Conservation (phyloP, 1,140 invertebrate genomes). For the Schlechtendalia chinensis region DNA sequence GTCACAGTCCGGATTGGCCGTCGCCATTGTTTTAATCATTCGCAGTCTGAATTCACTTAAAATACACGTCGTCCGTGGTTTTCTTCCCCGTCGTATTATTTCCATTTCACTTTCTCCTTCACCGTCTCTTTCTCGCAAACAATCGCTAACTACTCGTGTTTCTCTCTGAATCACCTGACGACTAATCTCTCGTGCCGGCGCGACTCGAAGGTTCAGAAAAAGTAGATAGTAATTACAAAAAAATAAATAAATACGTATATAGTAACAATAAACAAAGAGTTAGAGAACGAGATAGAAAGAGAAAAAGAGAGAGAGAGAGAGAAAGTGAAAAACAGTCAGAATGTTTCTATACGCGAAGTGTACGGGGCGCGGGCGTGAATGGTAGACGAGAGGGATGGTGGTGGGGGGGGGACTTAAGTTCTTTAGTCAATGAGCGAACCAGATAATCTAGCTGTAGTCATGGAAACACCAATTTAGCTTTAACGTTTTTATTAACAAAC, state of each 20-base stretch:
- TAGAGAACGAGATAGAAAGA: neutral
- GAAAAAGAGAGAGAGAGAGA: neutral
- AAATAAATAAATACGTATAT: neutral
- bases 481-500: conserved; percentile 49
- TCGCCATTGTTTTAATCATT: conserved; percentile 29
- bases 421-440: conserved; percentile 49
- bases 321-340: neutral
- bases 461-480: conserved; percentile 50
- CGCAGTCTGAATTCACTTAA: conserved; percentile 26
- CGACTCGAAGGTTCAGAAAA: neutral
- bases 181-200: neutral
- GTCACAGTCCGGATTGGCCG: neutral
- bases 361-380: neutral
- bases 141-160: neutral
- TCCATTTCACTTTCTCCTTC: neutral
- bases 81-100: neutral
- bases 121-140: neutral
- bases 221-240: conserved; percentile 37
- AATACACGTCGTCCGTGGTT: conserved; percentile 4
- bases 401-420: conserved; percentile 41
- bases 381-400: too few species aligned
- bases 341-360: conserved; percentile 18
- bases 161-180: neutral
- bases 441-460: conserved; percentile 49
- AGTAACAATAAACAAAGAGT: too few species aligned